A percentile compares a stretch with the other conserved stretches of the same genome.
phyloP scores from a whole-genome alignment of 1,140 invertebrate genomes.

The Lepidotrigona ventralis region DNA sequence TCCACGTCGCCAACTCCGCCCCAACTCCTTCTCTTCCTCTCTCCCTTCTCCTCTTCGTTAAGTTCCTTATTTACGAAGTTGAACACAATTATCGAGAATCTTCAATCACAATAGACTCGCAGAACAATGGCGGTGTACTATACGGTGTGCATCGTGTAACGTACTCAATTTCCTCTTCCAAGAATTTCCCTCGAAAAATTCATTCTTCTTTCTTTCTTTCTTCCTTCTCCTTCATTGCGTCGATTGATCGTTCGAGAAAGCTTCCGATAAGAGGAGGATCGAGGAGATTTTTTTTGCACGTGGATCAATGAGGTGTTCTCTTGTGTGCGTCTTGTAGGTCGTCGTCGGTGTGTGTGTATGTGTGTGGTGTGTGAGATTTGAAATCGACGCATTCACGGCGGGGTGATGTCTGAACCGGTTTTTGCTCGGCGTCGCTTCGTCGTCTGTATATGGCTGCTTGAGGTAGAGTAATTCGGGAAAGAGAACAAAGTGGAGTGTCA shows the following conservation, averaged over 20 bases:
- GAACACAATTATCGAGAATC: conserved; percentile 74
- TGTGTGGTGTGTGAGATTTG: not conserved
- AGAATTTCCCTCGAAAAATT: not conserved
- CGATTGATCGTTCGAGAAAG: not conserved
- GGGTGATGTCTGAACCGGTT: conserved; percentile 5
- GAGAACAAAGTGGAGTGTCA: conserved; percentile 59
- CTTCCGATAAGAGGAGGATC: not conserved
- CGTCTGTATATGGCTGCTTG: conserved; percentile 53
- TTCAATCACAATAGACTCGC: conserved; percentile 70
- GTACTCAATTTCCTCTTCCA: conserved; percentile 20
- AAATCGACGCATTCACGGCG: not conserved
- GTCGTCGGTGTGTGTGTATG: too few species aligned
- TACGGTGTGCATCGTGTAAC: conserved; percentile 16
- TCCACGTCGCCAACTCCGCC: conserved; percentile 39
- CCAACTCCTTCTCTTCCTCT: conserved; percentile 19
- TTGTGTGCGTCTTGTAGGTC: conserved; percentile 12
- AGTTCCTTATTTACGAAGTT: conserved; percentile 65
- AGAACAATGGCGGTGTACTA: conserved; percentile 48
- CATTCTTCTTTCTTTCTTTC: not conserved
- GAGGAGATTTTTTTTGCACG: not conserved
- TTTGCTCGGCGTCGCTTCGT: conserved; percentile 32
- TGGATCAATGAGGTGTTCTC: not conserved
- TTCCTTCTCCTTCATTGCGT: not conserved
- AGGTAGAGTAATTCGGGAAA: conserved; percentile 69
- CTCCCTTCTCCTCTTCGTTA: conserved; percentile 16